phyloP scores from a whole-genome alignment of 2,113 vertebrate species.

The Chiloscyllium plagiosum region DNA sequence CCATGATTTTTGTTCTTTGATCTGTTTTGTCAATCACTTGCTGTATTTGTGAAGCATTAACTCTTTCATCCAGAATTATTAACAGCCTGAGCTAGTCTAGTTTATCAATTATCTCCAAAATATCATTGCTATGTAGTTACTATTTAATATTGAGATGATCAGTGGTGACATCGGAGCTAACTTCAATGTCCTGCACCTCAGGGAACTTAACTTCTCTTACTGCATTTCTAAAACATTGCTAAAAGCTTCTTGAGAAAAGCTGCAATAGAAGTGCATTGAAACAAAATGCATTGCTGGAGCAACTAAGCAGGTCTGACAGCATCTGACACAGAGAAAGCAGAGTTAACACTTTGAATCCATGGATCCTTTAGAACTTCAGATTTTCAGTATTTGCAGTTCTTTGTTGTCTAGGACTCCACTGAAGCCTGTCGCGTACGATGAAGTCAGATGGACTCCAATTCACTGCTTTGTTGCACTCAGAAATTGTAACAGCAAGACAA shows the following conservation, averaged over 20 bases:
- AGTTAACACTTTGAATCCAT: no score
- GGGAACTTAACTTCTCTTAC: background rate
- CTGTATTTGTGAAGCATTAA: background rate
- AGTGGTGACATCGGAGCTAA: background rate
- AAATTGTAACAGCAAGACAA: background rate
- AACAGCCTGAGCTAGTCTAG: background rate
- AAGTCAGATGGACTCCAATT: background rate
- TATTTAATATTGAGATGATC: background rate
- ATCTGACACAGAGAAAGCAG: no score
- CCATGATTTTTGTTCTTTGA: background rate
- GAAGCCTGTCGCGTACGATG: background rate
- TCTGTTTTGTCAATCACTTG: background rate
- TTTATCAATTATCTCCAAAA: background rate
- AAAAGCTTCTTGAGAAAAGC: background rate
- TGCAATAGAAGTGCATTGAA: no score
- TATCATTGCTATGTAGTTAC: background rate
- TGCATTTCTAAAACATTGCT: background rate
- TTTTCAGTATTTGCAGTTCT: no score
- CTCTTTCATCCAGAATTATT: background rate
- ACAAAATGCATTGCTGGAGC: no score
- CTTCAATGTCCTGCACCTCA: background rate
- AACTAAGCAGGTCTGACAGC: no score
- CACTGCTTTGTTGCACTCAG: background rate
- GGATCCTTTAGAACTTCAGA: no score
- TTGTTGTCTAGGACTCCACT: background rate